Evolutionary conservation across 2,797 vertebrate genomes (phyloP).

Genomic region (Dromococcyx pavoninus): DNA sequence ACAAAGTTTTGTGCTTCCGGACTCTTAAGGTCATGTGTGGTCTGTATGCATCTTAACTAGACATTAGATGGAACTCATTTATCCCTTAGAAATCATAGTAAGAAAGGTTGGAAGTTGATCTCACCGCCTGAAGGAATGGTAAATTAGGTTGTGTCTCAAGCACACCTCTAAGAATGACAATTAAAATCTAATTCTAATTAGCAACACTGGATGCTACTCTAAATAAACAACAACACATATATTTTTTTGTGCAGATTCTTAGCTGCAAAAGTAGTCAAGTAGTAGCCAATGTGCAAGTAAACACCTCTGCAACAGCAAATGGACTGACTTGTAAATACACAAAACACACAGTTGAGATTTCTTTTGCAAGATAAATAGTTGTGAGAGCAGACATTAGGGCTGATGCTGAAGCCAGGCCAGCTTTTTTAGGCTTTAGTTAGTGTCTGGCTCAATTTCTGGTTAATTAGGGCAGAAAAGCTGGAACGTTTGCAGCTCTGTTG

Average conservation of each 20-base stretch:
- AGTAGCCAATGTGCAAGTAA: neutral
- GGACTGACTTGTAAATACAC: neutral
- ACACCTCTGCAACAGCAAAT: neutral
- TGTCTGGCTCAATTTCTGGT: neutral
- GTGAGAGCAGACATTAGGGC: neutral
- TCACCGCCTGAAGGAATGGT: neutral
- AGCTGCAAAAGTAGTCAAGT: neutral
- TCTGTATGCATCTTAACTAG: neutral
- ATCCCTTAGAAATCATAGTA: neutral
- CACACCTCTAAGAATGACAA: neutral
- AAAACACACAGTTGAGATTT: neutral
- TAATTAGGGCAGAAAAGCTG: neutral
- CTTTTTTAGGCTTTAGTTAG: neutral
- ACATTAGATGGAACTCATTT: neutral
- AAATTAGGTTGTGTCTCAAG: neutral
- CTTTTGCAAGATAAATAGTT: neutral
- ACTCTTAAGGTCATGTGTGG: neutral
- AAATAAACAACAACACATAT: neutral
- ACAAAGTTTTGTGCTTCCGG: neutral
- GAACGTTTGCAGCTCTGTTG: neutral
- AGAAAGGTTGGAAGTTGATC: neutral
- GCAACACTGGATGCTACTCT: neutral
- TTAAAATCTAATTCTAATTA: conserved; percentile 34
- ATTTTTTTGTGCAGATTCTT: neutral
- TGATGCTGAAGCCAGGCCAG: neutral